A percentile compares a stretch with the other conserved stretches of the same genome.
Evolutionary conservation across 2,113 vertebrate genomes (phyloP).

Genomic region (Corythornis cristatus): DNA sequence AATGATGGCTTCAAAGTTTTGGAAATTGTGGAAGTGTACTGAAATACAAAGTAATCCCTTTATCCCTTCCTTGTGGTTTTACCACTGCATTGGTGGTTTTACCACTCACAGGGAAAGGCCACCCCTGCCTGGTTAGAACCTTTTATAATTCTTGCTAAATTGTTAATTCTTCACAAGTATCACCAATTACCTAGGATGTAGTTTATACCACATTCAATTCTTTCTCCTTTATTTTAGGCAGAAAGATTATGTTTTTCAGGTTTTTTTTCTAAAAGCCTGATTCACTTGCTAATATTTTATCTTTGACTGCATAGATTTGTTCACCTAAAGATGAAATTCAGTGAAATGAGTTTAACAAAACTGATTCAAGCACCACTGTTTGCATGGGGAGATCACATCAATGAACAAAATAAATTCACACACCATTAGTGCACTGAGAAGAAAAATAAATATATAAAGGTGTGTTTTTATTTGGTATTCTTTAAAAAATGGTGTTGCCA

Average conservation of each 20-base stretch:
- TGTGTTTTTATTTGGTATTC: not conserved
- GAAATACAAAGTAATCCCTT: not conserved
- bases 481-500: not conserved
- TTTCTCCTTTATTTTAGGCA: not conserved
- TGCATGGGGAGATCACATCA: not conserved
- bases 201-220: not conserved
- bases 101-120: not conserved
- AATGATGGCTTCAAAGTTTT: not conserved
- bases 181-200: not conserved
- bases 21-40: not conserved
- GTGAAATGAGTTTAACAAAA: not conserved
- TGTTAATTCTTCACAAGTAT: not conserved
- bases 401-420: not conserved
- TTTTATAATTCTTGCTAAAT: not conserved
- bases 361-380: not conserved
- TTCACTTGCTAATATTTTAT: not conserved
- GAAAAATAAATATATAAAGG: not conserved
- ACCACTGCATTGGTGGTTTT: not conserved
- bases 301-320: not conserved
- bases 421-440: not conserved
- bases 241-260: not conserved
- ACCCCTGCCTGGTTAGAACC: not conserved
- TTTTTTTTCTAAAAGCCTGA: not conserved
- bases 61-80: not conserved
- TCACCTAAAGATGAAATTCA: not conserved